These are phyloP conservation scores for Ceyx melanurus DNA, from an alignment of 2,113 vertebrate species.

Conservation along the genomic window DNA sequence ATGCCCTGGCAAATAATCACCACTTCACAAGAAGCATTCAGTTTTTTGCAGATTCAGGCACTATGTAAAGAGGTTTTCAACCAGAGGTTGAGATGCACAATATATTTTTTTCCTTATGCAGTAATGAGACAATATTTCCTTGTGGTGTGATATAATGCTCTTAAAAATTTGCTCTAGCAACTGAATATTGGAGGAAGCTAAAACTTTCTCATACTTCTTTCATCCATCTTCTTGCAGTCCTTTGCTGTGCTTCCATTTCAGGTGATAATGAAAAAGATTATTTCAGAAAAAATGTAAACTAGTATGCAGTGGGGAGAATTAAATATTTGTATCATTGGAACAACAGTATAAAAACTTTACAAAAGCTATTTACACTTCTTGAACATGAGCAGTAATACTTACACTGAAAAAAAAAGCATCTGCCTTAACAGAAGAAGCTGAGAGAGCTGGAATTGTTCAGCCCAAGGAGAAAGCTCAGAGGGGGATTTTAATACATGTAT, in stretches of 20 bases:
- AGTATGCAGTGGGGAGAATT: background rate
- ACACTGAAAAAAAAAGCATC: background rate
- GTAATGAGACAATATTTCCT: background rate
- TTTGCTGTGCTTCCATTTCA: background rate
- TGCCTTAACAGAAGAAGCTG: background rate
- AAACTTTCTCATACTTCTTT: background rate
- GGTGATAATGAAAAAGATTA: background rate
- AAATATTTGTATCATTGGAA: background rate
- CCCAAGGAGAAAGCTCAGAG: background rate
- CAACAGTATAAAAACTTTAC: background rate
- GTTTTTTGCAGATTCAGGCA: background rate
- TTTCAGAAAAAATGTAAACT: background rate
- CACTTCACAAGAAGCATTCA: background rate
- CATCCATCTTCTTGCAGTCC: background rate
- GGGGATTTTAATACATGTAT: background rate
- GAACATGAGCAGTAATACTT: background rate
- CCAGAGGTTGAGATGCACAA: background rate
- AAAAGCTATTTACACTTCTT: background rate
- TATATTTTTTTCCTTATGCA: background rate
- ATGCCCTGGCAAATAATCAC: background rate
- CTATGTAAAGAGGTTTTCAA: background rate
- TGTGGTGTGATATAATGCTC: background rate
- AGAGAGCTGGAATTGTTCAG: background rate
- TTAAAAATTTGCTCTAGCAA: background rate
- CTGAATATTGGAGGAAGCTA: background rate